Conservation (phyloP, 1,140 invertebrate genomes). For the Neodiprion lecontei region DNA sequence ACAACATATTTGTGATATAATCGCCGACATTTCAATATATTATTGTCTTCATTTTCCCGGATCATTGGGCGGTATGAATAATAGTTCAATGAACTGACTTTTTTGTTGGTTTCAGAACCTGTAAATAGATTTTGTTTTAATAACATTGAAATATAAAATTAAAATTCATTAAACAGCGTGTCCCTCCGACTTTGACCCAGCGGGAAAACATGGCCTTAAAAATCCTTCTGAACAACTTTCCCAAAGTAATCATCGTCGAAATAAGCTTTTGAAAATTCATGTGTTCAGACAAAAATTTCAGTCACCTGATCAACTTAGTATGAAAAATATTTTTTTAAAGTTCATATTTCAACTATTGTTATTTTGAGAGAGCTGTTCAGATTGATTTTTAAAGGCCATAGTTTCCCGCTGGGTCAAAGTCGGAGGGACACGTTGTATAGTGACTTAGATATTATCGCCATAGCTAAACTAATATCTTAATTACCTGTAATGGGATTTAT, state of each 20-base stretch:
- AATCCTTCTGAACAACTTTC: too few relatives aligned
- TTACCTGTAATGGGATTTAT: slow-evolving; percentile 41
- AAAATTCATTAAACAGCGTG: background rate
- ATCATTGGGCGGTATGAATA: slow-evolving; percentile 53
- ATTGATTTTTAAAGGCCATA: too few relatives aligned
- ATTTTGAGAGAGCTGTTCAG: too few relatives aligned
- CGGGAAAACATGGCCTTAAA: too few relatives aligned
- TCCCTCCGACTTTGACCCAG: too few relatives aligned
- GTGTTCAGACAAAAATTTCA: slow-evolving; percentile 14
- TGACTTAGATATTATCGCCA: slow-evolving; percentile 9
- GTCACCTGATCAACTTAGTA: slow-evolving; percentile 1
- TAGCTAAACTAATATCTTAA: slow-evolving; percentile 16
- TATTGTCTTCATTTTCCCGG: slow-evolving; percentile 35
- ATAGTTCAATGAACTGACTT: slow-evolving; percentile 51
- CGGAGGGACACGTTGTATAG: too few relatives aligned
- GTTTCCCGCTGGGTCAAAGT: too few relatives aligned
- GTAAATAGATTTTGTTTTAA: slow-evolving; percentile 8
- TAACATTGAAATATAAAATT: background rate
- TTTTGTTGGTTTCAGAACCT: slow-evolving; percentile 38
- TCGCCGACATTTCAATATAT: slow-evolving; percentile 13
- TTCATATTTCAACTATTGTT: too few relatives aligned
- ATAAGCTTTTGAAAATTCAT: background rate
- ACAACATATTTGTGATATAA: slow-evolving; percentile 46
- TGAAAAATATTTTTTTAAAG: too few relatives aligned
- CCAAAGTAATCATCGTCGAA: too few relatives aligned